Percentiles rank a stretch among this genome's conserved stretches.
phyloP scores from a whole-genome alignment of 2,797 vertebrate species.

The Smutsia gigantea region DNA sequence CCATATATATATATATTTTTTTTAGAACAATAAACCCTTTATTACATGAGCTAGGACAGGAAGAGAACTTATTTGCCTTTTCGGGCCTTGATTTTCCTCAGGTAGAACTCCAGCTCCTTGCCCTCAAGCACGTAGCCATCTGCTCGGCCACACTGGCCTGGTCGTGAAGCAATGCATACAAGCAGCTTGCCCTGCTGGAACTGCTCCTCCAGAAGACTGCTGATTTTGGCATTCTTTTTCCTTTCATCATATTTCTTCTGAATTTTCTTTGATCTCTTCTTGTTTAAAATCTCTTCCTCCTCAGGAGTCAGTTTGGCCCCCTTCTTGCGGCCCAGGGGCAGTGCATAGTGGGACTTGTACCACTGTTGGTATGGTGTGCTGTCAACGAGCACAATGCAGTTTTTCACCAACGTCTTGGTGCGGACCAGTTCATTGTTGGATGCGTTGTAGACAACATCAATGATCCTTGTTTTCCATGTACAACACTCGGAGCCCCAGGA shows the following conservation, averaged over 20 bases:
- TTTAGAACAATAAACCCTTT: no score
- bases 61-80: no score
- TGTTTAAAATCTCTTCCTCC: conserved; percentile 98
- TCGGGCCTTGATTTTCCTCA: no score
- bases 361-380: conserved; percentile 98
- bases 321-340: conserved; percentile 98
- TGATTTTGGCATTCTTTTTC: conserved; percentile 96
- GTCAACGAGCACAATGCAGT: conserved; percentile 96
- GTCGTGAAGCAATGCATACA: conserved; percentile 96
- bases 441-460: conserved; percentile 98
- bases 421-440: conserved; percentile 99
- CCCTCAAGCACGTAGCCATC: no score
- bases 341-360: conserved; percentile 97
- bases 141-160: conserved; percentile 97
- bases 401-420: conserved; percentile 99
- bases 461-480: conserved; percentile 98
- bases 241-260: conserved; percentile 98
- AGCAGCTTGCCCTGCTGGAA: conserved; percentile 98
- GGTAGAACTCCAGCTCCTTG: no score
- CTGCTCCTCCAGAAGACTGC: conserved; percentile 95
- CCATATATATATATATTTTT: no score
- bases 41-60: no score
- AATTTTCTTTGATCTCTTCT: conserved; percentile 98
- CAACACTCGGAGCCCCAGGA: conserved; percentile 99
- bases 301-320: conserved; percentile 98